Evolutionary conservation across 1,140 invertebrate genomes (phyloP).

Genomic region (Epicauta chinensis): DNA sequence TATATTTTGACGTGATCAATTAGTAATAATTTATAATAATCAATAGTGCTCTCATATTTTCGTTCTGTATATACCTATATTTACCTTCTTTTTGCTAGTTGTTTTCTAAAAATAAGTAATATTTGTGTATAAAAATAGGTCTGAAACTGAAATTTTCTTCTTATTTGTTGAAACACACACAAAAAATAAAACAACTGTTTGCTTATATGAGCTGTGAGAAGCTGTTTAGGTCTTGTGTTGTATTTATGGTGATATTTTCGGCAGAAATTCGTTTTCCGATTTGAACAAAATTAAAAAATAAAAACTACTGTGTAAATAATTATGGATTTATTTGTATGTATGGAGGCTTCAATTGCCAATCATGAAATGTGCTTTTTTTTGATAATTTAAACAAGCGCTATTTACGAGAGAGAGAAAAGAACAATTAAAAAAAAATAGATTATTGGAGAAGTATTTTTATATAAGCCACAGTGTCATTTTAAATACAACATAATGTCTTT

Average conservation of each 20-base stretch:
- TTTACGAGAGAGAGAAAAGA: no score
- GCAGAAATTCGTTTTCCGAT: no score
- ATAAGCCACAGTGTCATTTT: constrained; percentile 3
- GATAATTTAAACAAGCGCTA: no score
- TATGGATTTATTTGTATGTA: no score
- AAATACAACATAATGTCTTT: constrained; percentile 20
- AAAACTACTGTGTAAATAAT: no score
- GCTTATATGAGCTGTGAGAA: constrained; percentile 35
- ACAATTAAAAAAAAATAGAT: no score
- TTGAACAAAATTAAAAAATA: no score
- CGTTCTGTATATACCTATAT: no score
- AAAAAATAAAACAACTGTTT: constrained; percentile 25
- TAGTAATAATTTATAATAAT: background rate
- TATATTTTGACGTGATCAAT: background rate
- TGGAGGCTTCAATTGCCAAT: no score
- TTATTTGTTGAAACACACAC: no score
- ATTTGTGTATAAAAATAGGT: constrained; percentile 33
- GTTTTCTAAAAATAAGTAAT: constrained; percentile 32
- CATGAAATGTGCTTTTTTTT: no score
- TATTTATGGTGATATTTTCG: constrained; percentile 18
- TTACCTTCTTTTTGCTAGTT: constrained; percentile 17
- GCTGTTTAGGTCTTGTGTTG: constrained; percentile 25
- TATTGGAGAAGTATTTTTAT: background rate
- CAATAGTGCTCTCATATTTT: constrained; percentile 14
- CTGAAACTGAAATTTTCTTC: constrained; percentile 33